Percentiles rank a stretch among this genome's conserved stretches.
Conservation (phyloP, 2,888 invertebrate genomes). For the Anaspis maculata region DNA sequence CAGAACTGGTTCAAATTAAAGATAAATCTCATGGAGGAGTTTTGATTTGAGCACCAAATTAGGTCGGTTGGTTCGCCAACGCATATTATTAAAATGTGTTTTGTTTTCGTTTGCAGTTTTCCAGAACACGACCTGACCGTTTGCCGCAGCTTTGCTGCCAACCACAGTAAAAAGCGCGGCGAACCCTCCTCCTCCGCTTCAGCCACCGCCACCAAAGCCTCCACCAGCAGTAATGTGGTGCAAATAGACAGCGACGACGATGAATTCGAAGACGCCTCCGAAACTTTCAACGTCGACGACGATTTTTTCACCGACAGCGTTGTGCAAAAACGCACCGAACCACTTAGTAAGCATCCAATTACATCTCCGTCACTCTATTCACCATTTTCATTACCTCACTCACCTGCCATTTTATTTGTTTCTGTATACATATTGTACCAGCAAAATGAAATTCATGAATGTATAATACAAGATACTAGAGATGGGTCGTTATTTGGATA, state of each 20-base stretch:
- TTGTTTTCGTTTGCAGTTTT: constrained; percentile 33
- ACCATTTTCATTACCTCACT: constrained; percentile 2
- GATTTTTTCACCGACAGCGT: constrained; percentile 77
- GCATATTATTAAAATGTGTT: too few species aligned
- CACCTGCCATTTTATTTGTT: too few species aligned
- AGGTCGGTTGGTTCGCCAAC: too few species aligned
- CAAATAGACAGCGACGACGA: constrained; percentile 70
- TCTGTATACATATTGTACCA: too few species aligned
- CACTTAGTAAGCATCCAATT: constrained; percentile 58
- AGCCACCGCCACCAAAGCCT: too few species aligned
- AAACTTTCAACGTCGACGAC: constrained; percentile 75
- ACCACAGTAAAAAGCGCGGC: constrained; percentile 22
- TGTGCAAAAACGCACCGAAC: constrained; percentile 55
- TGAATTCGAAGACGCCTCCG: constrained; percentile 80
- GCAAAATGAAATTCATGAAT: too few species aligned
- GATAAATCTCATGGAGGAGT: too few species aligned
- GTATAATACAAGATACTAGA: too few species aligned
- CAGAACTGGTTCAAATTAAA: too few species aligned
- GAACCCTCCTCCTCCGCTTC: constrained; percentile 7
- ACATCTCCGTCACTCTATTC: not conserved
- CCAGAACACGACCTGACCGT: constrained; percentile 42
- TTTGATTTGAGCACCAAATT: too few species aligned
- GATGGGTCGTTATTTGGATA: too few species aligned
- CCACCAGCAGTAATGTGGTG: constrained; percentile 47
- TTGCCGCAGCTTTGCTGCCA: constrained; percentile 29